These are phyloP conservation scores for Cephonodes hylas DNA, from an alignment of 2,888 invertebrate genomes.

Conservation along the genomic window DNA sequence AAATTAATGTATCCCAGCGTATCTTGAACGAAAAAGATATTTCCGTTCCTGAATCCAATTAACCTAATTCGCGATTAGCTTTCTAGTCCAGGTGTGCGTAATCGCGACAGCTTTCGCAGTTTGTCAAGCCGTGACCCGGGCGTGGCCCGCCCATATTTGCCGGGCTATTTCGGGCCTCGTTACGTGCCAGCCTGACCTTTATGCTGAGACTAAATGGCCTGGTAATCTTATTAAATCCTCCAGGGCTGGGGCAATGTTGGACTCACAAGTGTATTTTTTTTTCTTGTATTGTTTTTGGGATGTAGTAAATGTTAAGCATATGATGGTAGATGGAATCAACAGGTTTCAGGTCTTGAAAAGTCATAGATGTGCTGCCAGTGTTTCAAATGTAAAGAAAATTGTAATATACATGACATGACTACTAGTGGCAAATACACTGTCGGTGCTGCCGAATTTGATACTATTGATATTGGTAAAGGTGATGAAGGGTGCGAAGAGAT, in stretches of 20 bases:
- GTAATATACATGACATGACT: no score
- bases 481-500: no score
- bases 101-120: background rate
- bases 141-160: constrained; percentile 7
- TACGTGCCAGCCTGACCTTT: background rate
- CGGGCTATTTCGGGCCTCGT: constrained; percentile 2
- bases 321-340: no score
- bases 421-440: no score
- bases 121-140: constrained; percentile 13
- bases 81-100: background rate
- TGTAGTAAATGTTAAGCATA: no score
- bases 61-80: background rate
- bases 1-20: background rate
- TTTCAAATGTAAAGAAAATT: no score
- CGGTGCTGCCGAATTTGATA: no score
- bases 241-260: background rate
- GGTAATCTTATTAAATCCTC: background rate
- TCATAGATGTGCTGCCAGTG: no score
- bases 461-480: no score
- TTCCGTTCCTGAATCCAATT: constrained; percentile 3
- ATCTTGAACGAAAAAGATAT: background rate
- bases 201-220: background rate
- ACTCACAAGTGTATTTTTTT: no score
- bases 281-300: no score
- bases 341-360: no score